These are phyloP conservation scores for Gymnoscopelus braueri DNA, from an alignment of 2,797 vertebrate genomes.

Conservation along the genomic window DNA sequence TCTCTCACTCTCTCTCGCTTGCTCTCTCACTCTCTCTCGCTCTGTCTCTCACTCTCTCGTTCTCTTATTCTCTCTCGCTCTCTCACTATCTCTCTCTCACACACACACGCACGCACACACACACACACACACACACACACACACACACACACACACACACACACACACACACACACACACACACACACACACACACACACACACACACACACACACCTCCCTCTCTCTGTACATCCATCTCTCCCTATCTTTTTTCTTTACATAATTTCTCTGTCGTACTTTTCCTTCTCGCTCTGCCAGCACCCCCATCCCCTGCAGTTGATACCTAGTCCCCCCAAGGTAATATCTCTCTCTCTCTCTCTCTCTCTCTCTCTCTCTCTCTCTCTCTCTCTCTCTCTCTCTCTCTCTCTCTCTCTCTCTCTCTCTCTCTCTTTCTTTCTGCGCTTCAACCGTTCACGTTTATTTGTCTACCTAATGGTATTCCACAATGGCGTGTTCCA, in stretches of 20 bases:
- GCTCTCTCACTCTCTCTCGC: not conserved
- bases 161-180: too few species aligned
- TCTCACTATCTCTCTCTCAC: not conserved
- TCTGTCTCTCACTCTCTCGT: not conserved
- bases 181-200: too few species aligned
- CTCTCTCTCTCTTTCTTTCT: not conserved
- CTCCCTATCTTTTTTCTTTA: too few species aligned
- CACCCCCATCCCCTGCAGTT: not conserved
- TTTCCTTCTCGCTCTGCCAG: too few species aligned
- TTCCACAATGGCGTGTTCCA: constrained; percentile 12
- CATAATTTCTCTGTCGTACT: too few species aligned
- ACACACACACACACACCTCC: too few species aligned
- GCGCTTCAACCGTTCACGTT: not conserved
- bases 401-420: not conserved
- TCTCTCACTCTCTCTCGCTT: too few species aligned
- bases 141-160: too few species aligned
- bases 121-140: too few species aligned
- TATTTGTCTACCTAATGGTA: constrained; percentile 37
- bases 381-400: not conserved
- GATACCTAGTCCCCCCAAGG: not conserved
- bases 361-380: not conserved
- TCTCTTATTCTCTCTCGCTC: not conserved
- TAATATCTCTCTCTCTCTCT: not conserved
- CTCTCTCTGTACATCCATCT: too few species aligned
- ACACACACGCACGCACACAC: too few species aligned